Evolutionary conservation across 92 coral and sea anemone genomes (phyloP), one percentile per base, ranked within the genome.

Genomic region (Porites divaricata): DNA sequence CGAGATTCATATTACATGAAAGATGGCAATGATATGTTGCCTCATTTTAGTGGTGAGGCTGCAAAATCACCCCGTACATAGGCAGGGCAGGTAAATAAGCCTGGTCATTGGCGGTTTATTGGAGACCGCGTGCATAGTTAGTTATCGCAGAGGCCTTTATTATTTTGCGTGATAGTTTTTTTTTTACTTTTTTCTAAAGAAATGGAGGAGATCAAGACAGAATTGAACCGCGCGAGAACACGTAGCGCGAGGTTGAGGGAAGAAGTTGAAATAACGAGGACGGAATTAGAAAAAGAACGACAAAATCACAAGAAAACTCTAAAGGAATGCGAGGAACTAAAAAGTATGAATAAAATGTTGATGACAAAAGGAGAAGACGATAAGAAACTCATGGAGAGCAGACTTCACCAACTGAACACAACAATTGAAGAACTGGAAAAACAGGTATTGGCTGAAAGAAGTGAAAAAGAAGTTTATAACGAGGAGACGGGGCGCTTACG

Each of bases 261-360:
- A 1, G 78, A 82, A n/a, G 70, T 82, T 48, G 26, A 24, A 57
- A 28, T 72, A 8, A 22, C 14, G 20, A 72, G 76, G 58, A 53
- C 76, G 9, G 49, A 62, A n/a, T 69, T 89, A 11, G 90, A 89
- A 3, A 51, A 79, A 16, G 93, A 89, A 84, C 80, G 71, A 79
- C 78, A 80, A 19, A 91, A 58, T 19, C 86, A 89, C n/a, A 89
- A 83, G 9, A 89, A 74, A 49, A 84, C 91, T 13, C 56, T 59
- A 4, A 87, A 89, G 72, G 95, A 94, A 70, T 91, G 92, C 15
- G 88, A 92, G 8, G 98, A 94, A 79, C 69, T 94, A 9, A 92
- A 79, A 69, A 94, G 95, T 53, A 67, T 92, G 0, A 92, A 92
- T 23, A 89, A 89, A 35, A 74, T 91, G 25, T 67, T 92, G 5